phyloP scores from a whole-genome alignment of 2,113 vertebrate genomes.

The Ochotona princeps region DNA sequence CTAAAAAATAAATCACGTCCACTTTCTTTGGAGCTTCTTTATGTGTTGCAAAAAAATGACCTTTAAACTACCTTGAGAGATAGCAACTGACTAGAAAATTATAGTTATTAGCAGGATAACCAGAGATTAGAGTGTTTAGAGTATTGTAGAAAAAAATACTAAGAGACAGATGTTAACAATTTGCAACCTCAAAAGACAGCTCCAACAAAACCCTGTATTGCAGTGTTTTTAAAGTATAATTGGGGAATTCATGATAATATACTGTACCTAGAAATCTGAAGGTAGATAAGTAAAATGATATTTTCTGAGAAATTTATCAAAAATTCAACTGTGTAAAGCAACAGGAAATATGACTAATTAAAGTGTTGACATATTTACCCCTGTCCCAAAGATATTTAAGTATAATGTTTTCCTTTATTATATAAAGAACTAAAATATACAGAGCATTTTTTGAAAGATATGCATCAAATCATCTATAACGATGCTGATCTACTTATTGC shows the following conservation, averaged over 20 bases:
- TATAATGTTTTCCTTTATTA: slow-evolving; percentile 43
- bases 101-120: slow-evolving; percentile 87
- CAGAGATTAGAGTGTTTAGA: slow-evolving; percentile 86
- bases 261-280: slow-evolving; percentile 63
- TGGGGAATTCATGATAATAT: slow-evolving; percentile 51
- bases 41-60: slow-evolving; percentile 82
- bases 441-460: slow-evolving; percentile 47
- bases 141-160: slow-evolving; percentile 85
- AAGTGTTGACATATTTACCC: slow-evolving; percentile 59
- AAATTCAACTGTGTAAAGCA: slow-evolving; percentile 50
- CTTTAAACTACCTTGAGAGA: slow-evolving; percentile 90
- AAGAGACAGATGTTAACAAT: slow-evolving; percentile 89
- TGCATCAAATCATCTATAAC: neutral
- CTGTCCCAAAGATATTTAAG: slow-evolving; percentile 32
- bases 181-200: slow-evolving; percentile 85
- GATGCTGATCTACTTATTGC: neutral
- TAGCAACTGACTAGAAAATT: slow-evolving; percentile 90
- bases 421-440: slow-evolving; percentile 45
- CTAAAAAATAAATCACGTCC: slow-evolving; percentile 73
- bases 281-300: slow-evolving; percentile 60
- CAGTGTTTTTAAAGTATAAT: slow-evolving; percentile 77
- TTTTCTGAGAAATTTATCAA: slow-evolving; percentile 58
- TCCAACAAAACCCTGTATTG: slow-evolving; percentile 82
- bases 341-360: slow-evolving; percentile 50
- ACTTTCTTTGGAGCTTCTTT: slow-evolving; percentile 77